Conservation (phyloP, 2,797 vertebrate species). For the Peromyscus eremicus region DNA sequence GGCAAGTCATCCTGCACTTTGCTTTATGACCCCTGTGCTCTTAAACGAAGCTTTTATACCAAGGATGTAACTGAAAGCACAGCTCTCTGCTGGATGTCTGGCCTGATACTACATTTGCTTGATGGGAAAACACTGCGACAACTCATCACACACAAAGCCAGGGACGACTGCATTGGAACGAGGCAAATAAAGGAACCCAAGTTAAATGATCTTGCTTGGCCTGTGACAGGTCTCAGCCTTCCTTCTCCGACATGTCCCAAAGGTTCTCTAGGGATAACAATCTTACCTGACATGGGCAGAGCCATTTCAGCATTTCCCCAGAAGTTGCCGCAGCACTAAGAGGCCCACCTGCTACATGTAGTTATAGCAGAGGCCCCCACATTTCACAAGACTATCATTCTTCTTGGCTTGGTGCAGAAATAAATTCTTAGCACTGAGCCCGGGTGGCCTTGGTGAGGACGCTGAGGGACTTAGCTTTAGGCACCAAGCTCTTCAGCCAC, state of each 20-base stretch:
- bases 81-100: constrained; percentile 61
- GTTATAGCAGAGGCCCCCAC: constrained; percentile 73
- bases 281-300: constrained; percentile 74
- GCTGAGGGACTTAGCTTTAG: fast-evolving
- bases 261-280: constrained; percentile 62
- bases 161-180: constrained; percentile 53
- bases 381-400: background rate
- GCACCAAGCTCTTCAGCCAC: background rate
- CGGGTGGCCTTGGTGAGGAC: background rate
- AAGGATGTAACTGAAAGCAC: constrained; percentile 75
- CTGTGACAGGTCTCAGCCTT: constrained; percentile 80
- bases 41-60: constrained; percentile 61
- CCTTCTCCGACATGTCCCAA: constrained; percentile 66
- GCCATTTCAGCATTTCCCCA: background rate
- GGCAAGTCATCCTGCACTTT: background rate
- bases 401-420: background rate
- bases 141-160: constrained; percentile 24
- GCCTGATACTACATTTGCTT: constrained; percentile 23
- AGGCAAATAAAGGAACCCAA: constrained; percentile 70
- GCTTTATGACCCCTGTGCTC: constrained; percentile 54
- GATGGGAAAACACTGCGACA: constrained; percentile 48
- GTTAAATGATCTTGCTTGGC: constrained; percentile 76
- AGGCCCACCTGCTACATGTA: too few species aligned
- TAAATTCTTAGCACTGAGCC: background rate
- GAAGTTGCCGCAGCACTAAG: background rate